Evolutionary conservation across 2,888 invertebrate genomes (phyloP).

Genomic region (Atethmia centrago): DNA sequence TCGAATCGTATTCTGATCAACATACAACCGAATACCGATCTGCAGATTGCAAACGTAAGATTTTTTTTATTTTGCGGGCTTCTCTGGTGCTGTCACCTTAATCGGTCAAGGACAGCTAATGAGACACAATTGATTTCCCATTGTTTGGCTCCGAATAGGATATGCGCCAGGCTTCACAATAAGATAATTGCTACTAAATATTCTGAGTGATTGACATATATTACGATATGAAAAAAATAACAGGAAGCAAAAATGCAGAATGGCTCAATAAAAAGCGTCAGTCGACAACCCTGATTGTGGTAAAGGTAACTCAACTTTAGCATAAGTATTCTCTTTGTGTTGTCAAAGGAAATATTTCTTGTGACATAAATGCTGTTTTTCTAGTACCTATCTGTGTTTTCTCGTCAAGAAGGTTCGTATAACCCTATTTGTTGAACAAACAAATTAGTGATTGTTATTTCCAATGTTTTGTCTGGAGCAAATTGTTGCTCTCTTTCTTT

Average conservation of each 20-base stretch:
- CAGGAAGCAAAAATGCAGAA: not conserved
- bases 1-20: too few species aligned
- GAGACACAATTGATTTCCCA: too few species aligned
- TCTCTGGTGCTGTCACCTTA: too few species aligned
- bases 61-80: too few species aligned
- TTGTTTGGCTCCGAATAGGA: too few species aligned
- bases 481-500: not conserved
- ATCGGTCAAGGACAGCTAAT: too few species aligned
- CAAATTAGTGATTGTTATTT: conserved; percentile 22
- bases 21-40: too few species aligned
- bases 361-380: conserved; percentile 36
- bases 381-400: conserved; percentile 15
- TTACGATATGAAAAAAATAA: too few species aligned
- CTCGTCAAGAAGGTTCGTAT: conserved; percentile 2
- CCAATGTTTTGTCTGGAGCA: conserved; percentile 14
- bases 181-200: too few species aligned
- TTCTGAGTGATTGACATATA: too few species aligned
- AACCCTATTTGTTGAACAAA: conserved; percentile 21
- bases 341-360: conserved; percentile 35
- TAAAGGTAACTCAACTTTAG: conserved; percentile 25
- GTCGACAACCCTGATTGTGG: conserved; percentile 29
- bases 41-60: too few species aligned
- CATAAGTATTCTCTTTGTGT: conserved; percentile 40
- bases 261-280: not conserved
- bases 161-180: too few species aligned